Evolutionary conservation across 2,113 vertebrate genomes (phyloP).

Genomic region (Leptodactylus fuscus): DNA sequence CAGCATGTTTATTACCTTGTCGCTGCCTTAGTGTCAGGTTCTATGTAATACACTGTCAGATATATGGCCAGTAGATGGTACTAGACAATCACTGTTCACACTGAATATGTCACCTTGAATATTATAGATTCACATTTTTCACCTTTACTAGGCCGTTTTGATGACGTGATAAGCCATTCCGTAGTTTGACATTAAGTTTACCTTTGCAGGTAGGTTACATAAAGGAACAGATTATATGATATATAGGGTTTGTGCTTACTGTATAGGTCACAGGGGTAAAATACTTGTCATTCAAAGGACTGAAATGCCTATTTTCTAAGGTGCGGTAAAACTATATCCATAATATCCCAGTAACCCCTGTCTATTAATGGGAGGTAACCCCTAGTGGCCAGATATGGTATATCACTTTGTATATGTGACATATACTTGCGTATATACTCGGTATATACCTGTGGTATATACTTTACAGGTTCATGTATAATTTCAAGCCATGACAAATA

Average conservation of each 20-base stretch:
- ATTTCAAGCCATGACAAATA: not conserved
- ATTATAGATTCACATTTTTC: not conserved
- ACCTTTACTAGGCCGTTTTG: not conserved
- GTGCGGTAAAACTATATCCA: not conserved
- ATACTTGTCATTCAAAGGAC: not conserved
- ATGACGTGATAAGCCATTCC: not conserved
- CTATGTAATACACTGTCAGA: no score
- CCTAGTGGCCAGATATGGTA: not conserved
- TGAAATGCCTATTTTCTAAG: not conserved
- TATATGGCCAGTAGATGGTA: slow-evolving; percentile 17
- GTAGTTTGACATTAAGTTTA: not conserved
- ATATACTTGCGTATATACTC: no score
- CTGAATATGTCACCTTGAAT: not conserved
- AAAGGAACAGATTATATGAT: not conserved
- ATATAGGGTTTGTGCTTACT: not conserved
- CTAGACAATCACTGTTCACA: not conserved
- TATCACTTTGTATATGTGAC: no score
- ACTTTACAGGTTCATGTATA: not conserved
- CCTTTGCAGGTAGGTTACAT: not conserved
- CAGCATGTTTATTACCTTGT: no score
- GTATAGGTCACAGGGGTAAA: not conserved
- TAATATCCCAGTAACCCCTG: no score
- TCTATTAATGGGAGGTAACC: not conserved
- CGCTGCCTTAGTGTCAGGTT: no score
- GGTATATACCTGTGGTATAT: no score